Conservation (phyloP, 2,888 invertebrate genomes). For the Alcis repandata region DNA sequence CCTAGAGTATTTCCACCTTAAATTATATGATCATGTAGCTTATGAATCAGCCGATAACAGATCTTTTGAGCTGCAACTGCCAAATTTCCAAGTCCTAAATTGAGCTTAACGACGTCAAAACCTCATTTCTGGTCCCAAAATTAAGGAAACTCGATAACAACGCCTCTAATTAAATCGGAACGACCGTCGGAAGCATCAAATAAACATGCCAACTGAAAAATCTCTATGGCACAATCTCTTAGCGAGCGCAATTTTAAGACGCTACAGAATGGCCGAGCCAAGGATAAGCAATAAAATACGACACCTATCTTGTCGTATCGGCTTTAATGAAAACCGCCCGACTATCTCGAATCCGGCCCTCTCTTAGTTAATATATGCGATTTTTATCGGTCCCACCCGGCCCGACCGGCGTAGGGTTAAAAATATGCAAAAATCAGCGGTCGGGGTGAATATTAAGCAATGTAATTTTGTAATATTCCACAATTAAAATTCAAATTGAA, state of each 20-base stretch:
- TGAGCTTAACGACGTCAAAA: slow-evolving; percentile 17
- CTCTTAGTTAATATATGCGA: slow-evolving; percentile 78
- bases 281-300: slow-evolving; percentile 74
- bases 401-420: slow-evolving; percentile 72
- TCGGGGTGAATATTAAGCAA: slow-evolving; percentile 85
- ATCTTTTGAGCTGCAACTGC: slow-evolving; percentile 9
- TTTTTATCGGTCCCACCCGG: slow-evolving; percentile 74
- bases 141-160: slow-evolving; percentile 36
- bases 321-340: slow-evolving; percentile 76
- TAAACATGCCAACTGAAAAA: slow-evolving; percentile 55
- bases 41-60: neutral
- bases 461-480: slow-evolving; percentile 85
- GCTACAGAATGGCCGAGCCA: slow-evolving; percentile 52
- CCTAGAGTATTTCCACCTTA: neutral
- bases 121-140: slow-evolving; percentile 26
- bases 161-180: slow-evolving; percentile 49
- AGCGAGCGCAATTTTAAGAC: slow-evolving; percentile 58
- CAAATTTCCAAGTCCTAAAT: slow-evolving; percentile 10
- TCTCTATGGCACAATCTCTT: slow-evolving; percentile 59
- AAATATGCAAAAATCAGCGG: slow-evolving; percentile 84
- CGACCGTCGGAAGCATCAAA: slow-evolving; percentile 54
- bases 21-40: neutral
- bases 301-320: slow-evolving; percentile 73
- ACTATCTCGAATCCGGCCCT: slow-evolving; percentile 68
- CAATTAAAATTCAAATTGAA: slow-evolving; percentile 88